Base-by-base conservation (phyloP, 2,888 invertebrate genomes). In the Clostera curtula region DNA sequence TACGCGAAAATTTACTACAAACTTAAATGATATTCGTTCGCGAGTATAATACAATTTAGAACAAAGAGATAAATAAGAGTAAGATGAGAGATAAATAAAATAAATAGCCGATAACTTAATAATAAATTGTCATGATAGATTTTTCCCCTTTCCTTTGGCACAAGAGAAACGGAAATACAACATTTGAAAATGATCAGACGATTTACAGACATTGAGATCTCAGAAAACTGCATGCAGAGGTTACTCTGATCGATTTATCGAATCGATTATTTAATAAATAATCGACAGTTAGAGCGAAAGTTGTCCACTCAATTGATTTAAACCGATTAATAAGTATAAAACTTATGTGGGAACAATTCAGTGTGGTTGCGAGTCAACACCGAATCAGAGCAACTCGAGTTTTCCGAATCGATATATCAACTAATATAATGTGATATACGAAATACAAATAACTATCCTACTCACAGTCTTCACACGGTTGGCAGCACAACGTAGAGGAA, bases 131-230 rank as follows among this genome's bases (percentile, higher is more conserved):
- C 76, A 79, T 77, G 76, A 63, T 49, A 56, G 52, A 43, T 36
- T 56, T 58, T 66, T 62, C 63, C 66, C n/a, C n/a, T n/a, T n/a
- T n/a, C n/a, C 62, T 74, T 77, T 77, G 77, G 76, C 75, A 76
- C 76, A 56, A 65, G 67, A 67, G 70, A 72, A 61, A 64, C 47
- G 43, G 48, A 60, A 58, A 59, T 49, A 40, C 48, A 38, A 50
- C 47, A 40, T 43, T 46, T 38, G 43, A 45, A 46, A 54, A 40
- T 50, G 53, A 51, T 53, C 53, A 49, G 55, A 62, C 47, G 53
- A 50, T 49, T 43, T 40, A 49, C 37, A 52, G 59, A 71, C 57
- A 49, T 63, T 72, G 79, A 80, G 79, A 80, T 80, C 79, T 71
- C 65, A 58, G 74, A 77, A 77, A 77, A 77, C 75, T 70, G 68